Evolutionary conservation across 2,888 invertebrate species (phyloP).

Genomic region (Phyllotreta striolata): DNA sequence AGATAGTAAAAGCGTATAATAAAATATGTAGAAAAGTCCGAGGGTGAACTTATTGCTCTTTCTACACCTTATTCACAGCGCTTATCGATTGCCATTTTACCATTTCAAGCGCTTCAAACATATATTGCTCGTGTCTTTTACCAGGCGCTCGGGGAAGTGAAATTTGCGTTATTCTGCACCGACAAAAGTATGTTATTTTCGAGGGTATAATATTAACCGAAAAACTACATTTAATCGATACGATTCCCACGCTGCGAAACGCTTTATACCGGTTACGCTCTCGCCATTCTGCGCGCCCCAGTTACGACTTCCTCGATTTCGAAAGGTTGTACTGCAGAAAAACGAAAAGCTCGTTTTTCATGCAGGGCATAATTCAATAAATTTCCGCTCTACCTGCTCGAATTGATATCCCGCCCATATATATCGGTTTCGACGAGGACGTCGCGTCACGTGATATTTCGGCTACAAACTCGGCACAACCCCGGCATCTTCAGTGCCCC

Average conservation of each 20-base stretch:
- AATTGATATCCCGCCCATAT: constrained; percentile 15
- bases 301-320: too few relatives aligned
- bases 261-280: too few relatives aligned
- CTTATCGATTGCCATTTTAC: constrained; percentile 46
- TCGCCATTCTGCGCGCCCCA: too few relatives aligned
- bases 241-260: too few relatives aligned
- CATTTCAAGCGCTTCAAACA: constrained; percentile 38
- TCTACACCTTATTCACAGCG: constrained; percentile 45
- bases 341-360: constrained; percentile 16
- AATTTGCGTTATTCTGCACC: constrained; percentile 1
- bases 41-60: constrained; percentile 44
- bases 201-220: too few relatives aligned
- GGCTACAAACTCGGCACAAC: constrained; percentile 7
- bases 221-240: too few relatives aligned
- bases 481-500: too few relatives aligned
- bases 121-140: constrained; percentile 39
- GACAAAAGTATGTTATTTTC: neutral
- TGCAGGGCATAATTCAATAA: constrained; percentile 23
- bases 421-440: constrained; percentile 16
- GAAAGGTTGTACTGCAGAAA: neutral
- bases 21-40: constrained; percentile 41
- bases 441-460: constrained; percentile 13
- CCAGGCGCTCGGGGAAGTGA: neutral
- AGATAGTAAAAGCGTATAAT: constrained; percentile 32
- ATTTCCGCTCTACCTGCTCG: constrained; percentile 17